Conservation (phyloP, 1,140 invertebrate species). For the Drosophila dunni region DNA sequence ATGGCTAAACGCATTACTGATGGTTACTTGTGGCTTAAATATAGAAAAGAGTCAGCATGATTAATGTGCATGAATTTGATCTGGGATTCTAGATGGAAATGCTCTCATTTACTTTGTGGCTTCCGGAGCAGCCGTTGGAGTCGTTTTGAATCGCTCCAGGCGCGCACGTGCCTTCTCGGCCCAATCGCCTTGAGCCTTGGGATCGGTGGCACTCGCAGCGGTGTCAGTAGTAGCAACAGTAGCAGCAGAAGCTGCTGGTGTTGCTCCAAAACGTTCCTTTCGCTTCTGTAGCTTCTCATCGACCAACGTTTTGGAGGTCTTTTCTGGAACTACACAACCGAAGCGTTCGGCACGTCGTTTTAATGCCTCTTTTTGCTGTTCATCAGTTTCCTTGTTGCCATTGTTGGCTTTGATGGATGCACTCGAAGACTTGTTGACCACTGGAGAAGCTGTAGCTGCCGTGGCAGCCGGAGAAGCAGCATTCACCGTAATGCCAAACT, state of each 20-base stretch:
- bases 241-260: conserved; percentile 65
- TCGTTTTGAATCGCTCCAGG: conserved; percentile 76
- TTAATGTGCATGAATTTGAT: conserved; percentile 36
- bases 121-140: conserved; percentile 13
- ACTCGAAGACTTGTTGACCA: conserved; percentile 86
- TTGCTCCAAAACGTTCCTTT: conserved; percentile 88
- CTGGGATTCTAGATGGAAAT: background rate
- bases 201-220: conserved; percentile 80
- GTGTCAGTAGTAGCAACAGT: conserved; percentile 85
- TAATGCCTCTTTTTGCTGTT: conserved; percentile 87
- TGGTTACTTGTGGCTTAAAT: conserved; percentile 40
- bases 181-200: conserved; percentile 55
- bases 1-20: conserved; percentile 30
- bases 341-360: conserved; percentile 91
- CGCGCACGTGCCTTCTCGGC: conserved; percentile 79
- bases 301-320: conserved; percentile 88
- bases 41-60: conserved; percentile 22
- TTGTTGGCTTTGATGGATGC: conserved; percentile 59
- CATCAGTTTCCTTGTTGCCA: conserved; percentile 72
- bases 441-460: conserved; percentile 6
- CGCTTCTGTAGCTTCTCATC: conserved; percentile 89
- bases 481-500: conserved; percentile 87
- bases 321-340: conserved; percentile 89
- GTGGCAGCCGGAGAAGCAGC: background rate
- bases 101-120: conserved; percentile 31